phyloP scores from a whole-genome alignment of 2,113 vertebrate species.

The Brachionichthys hirsutus region DNA sequence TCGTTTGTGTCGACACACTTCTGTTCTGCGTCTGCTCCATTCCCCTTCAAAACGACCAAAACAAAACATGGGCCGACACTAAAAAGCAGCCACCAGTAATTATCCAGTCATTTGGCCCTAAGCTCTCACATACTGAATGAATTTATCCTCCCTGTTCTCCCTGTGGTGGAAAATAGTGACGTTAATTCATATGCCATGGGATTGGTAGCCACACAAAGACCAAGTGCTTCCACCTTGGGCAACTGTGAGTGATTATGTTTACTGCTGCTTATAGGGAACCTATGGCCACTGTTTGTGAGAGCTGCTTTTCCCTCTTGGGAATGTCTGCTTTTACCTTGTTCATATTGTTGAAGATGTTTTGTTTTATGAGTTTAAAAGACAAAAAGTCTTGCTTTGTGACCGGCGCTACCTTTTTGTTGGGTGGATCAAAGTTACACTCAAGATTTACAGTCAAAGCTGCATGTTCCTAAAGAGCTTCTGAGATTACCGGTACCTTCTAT shows the following conservation, averaged over 20 bases:
- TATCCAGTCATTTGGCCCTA: constrained; percentile 67
- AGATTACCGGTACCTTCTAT: background rate
- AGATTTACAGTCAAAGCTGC: constrained; percentile 18
- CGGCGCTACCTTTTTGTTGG: constrained; percentile 23
- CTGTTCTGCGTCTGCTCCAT: constrained; percentile 32
- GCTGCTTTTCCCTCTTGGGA: constrained; percentile 32
- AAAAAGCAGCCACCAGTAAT: constrained; percentile 66
- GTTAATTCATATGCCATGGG: constrained; percentile 69
- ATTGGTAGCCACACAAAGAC: constrained; percentile 68
- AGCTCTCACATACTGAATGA: constrained; percentile 65
- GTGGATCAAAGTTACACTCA: constrained; percentile 9
- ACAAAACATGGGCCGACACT: constrained; percentile 59
- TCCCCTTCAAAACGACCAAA: constrained; percentile 59
- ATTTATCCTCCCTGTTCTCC: constrained; percentile 62
- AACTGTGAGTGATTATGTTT: constrained; percentile 66
- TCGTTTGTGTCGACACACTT: constrained; percentile 28
- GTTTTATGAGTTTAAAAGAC: constrained; percentile 39
- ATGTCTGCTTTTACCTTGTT: constrained; percentile 33
- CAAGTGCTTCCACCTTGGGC: constrained; percentile 65
- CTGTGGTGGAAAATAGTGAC: constrained; percentile 67
- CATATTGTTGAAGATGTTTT: constrained; percentile 42
- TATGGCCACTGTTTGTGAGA: constrained; percentile 59
- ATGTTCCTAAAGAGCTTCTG: background rate
- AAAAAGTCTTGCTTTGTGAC: constrained; percentile 21
- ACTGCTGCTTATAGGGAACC: constrained; percentile 64